Evolutionary conservation across 2,113 vertebrate genomes (phyloP), one percentile per base, ranked within the genome.

Genomic region (Cyanoramphus novaezelandiae): DNA sequence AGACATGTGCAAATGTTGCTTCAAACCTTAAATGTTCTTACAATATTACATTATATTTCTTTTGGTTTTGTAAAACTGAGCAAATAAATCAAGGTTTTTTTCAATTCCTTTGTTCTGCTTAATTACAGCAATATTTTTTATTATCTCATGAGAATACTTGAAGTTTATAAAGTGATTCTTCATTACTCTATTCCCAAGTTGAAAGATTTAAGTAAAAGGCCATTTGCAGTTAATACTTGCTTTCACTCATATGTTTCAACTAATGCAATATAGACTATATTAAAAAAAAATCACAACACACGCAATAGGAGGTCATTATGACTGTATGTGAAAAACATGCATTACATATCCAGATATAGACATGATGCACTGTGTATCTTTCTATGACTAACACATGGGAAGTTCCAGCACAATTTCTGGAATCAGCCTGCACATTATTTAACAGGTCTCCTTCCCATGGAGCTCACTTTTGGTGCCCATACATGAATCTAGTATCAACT

Each of bases 381-480:
- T 41, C 33, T 7, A 13, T 18, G 24, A 33, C 19, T 17, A 37
- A n/a, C 18, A 33, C 9, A 44, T 2, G 2, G 24, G 29, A 43
- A 39, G 37, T 16, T 43, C 46, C 28, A 82, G 59, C 13, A 81
- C 17, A 62, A 60, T 46, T 83, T 76, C 25, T 25, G 69, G 17
- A 47, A 27, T 39, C 19, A 31, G 27, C 11, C 11, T 13, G 5
- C 27, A 39, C 17, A 21, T 62, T 6, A 21, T 62, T 6, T n/a
- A 10, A 13, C 23, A 43, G 23, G 12, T 52, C 8, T 65, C 35
- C 16, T 33, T 23, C 37, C 5, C 16, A 1, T 2, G 6, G 7
- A 7, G 25, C 35, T 62, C 27, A 7, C n/a, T 12, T 33, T 3
- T 0, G 6, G 20, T 10, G 10, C 17, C 0, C 0, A 15, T 2